Percentiles rank a stretch among this genome's conserved stretches.
phyloP scores from a whole-genome alignment of 2,888 invertebrate species.

The Idaea biselata region DNA sequence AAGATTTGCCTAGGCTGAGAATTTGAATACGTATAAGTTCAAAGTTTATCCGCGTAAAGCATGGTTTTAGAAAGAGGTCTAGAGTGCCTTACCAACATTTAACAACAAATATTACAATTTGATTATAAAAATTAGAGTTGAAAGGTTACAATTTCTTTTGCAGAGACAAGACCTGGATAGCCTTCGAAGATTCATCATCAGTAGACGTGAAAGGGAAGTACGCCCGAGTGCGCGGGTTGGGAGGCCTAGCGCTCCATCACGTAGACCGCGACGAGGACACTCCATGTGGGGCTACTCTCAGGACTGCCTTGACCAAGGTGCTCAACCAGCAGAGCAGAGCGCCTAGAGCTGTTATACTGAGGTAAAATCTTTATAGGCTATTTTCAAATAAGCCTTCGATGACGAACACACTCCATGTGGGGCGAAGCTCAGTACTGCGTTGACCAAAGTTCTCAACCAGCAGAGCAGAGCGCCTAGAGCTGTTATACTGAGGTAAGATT shows the following conservation, averaged over 20 bases:
- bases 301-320: constrained; percentile 73
- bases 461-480: constrained; percentile 84
- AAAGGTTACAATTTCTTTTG: constrained; percentile 16
- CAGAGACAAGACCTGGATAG: constrained; percentile 86
- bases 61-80: too few relatives aligned
- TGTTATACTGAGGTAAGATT: constrained; percentile 77
- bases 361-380: too few relatives aligned
- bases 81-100: too few relatives aligned
- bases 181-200: constrained; percentile 87
- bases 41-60: too few relatives aligned
- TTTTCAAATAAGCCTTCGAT: too few relatives aligned
- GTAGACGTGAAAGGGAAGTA: constrained; percentile 89
- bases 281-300: constrained; percentile 73
- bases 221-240: constrained; percentile 84
- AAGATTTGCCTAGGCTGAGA: too few relatives aligned
- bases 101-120: not conserved
- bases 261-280: constrained; percentile 81
- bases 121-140: not conserved
- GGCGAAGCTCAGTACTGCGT: constrained; percentile 67
- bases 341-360: constrained; percentile 83
- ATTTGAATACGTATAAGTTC: too few relatives aligned
- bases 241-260: constrained; percentile 82
- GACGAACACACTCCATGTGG: constrained; percentile 76
- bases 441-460: constrained; percentile 78
- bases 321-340: constrained; percentile 82